Base-by-base conservation (phyloP, 1,140 invertebrate species). In the Diorhabda carinulata region DNA sequence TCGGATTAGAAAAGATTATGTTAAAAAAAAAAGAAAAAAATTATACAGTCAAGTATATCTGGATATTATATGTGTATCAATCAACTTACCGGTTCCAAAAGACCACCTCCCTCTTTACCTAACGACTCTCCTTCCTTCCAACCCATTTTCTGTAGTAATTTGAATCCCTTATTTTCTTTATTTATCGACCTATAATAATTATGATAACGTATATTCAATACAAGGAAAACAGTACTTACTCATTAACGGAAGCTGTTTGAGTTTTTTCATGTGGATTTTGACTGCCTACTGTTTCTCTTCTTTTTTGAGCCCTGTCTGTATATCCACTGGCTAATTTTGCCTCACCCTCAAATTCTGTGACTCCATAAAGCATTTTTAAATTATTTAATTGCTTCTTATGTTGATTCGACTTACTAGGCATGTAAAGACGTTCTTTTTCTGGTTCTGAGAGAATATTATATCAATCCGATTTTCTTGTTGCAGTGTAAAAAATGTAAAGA, bases 141-240 rank as follows among this genome's bases (percentile, higher is more conserved):
- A 9, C 95, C 95, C 90, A 97, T 93, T 83, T 96, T 96, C 64
- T 90, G 83, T 52, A 97, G 79, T 79, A 97, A 81, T 83, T 94
- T 91, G 80, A 95, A 97, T 0, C 96, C 95, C 83, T 93, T 94
- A 77, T 96, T 97, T 45, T 89, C 86, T 40, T 88, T 82, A 10
- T 88, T 80, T 75, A 96, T 92, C 41, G 87, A 88, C 75, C 93
- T 95, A 75, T 72, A 73, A 76, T 74, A 63, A 60, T 62, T 72
- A 66, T 57, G 57, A 58, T 59, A 60, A 7, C n/a, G 52, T 41
- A 59, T 10, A 25, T 59, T 6, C 58, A 59, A 5, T 59, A 59
- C 25, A 7, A 56, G 52, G n/a, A 56, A 56, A 7, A 3, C 45
- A 56, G 6, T 52, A 47, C 5, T 40, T 83, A 96, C 93, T 87